These are phyloP conservation scores for Trypoxylus dichotomus DNA, from an alignment of 1,140 invertebrate genomes.

Conservation along the genomic window DNA sequence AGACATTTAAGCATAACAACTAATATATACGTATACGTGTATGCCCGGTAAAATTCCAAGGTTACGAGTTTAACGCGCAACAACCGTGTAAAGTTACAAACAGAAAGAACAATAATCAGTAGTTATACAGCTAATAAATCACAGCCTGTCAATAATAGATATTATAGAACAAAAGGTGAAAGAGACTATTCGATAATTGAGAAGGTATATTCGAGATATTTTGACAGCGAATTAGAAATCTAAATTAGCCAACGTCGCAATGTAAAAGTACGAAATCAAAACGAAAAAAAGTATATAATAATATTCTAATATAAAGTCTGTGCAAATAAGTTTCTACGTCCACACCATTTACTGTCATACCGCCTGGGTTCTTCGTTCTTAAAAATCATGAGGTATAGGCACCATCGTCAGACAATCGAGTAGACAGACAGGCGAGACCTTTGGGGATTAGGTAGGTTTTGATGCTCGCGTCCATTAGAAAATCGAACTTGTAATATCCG, in stretches of 20 bases:
- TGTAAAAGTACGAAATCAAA: too few relatives aligned
- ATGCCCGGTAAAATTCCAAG: constrained; percentile 10
- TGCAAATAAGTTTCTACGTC: too few relatives aligned
- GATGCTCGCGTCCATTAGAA: neutral
- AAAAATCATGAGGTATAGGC: too few relatives aligned
- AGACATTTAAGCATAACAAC: constrained; percentile 16
- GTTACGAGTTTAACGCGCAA: neutral
- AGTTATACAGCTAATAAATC: neutral
- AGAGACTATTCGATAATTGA: neutral
- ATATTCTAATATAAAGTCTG: too few relatives aligned
- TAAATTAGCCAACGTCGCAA: neutral
- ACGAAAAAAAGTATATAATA: too few relatives aligned
- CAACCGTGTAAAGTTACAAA: neutral
- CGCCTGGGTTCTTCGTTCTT: too few relatives aligned
- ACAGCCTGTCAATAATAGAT: neutral
- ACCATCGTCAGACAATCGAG: neutral
- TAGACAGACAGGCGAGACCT: neutral
- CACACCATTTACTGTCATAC: too few relatives aligned
- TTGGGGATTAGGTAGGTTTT: neutral
- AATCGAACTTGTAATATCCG: neutral
- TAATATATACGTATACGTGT: neutral
- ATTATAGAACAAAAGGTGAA: neutral
- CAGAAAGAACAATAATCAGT: neutral
- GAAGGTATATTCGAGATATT: neutral
- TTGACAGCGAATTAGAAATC: neutral